Base-by-base conservation (phyloP, 2,797 vertebrate species). In the Enteromius treurensis region DNA sequence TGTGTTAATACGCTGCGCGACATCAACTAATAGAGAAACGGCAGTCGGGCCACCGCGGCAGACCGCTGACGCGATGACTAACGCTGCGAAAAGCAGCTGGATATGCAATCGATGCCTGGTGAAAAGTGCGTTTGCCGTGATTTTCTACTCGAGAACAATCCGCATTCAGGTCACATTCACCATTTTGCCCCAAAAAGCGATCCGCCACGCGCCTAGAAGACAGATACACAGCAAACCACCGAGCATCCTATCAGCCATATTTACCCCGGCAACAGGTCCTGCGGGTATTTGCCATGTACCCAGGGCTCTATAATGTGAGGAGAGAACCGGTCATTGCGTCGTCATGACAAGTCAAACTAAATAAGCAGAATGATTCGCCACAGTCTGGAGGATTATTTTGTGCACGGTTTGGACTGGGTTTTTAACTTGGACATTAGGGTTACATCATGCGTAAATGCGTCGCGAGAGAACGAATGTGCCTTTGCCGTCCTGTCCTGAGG, bases 1-100 rank as follows among this genome's bases (percentile, higher is more conserved):
- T 40, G 21, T 32, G 47, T 67, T 32, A 65, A 40, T 23, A 29
- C 60, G 45, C 26, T 58, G 71, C 34, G 40, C 40, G 34, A 67
- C 29, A 34, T 40, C 70, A 67, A 75, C 70, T 73, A 53, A 67
- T 65, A 90, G 79, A 89, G 80, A 90, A 87, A 85, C 84, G 53
- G 85, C 82, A 88, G 53, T 71, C 89, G 87, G 86, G 85, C 82
- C 87, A 89, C 89, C 89, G 73, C 89, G 87, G 73, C 79, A 85
- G 91, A 93, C 89, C 87, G 88, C 80, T 86, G 91, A 88, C 88
- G 92, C 91, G 92, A 94, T 94, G 93, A 94, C 93, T 93, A 94
- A 94, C 93, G 91, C 93, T 93, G 92, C 92, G 92, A 93, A 94
- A 82, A 93, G 90, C 90, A 90, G 91, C 89, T 92, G 89, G 90